These are phyloP conservation scores for Tyto alba DNA, from an alignment of 2,113 vertebrate genomes.

Conservation along the genomic window DNA sequence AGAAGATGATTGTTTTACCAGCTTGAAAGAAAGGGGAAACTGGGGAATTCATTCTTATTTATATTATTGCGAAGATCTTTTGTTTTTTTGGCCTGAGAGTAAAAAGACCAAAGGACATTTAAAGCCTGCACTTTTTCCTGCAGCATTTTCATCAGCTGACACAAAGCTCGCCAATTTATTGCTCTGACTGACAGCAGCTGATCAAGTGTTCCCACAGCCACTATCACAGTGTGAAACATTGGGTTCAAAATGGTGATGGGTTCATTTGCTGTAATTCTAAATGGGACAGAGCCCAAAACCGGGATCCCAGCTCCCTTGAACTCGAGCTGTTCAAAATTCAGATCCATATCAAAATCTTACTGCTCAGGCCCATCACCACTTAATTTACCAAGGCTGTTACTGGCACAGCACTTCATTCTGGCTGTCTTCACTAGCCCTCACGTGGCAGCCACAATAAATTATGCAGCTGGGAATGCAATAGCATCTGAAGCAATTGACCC, in stretches of 20 bases:
- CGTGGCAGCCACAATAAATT: slow-evolving; percentile 30
- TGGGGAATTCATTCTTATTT: slow-evolving; percentile 43
- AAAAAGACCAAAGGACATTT: slow-evolving; percentile 32
- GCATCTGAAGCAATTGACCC: neutral
- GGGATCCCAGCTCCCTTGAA: slow-evolving; percentile 52
- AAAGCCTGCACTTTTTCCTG: slow-evolving; percentile 24
- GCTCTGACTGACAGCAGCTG: slow-evolving; percentile 60
- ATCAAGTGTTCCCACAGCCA: slow-evolving; percentile 57
- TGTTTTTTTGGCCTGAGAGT: neutral
- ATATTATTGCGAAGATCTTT: slow-evolving; percentile 3
- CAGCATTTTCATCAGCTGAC: slow-evolving; percentile 51
- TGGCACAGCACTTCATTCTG: slow-evolving; percentile 45
- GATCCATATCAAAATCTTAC: slow-evolving; percentile 51
- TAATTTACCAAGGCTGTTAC: slow-evolving; percentile 55
- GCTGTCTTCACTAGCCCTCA: slow-evolving; percentile 43
- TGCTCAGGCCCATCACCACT: slow-evolving; percentile 31
- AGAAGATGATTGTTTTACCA: slow-evolving; percentile 42
- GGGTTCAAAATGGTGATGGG: slow-evolving; percentile 65
- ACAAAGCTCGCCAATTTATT: slow-evolving; percentile 58
- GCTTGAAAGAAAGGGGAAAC: slow-evolving; percentile 11
- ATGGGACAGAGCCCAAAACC: slow-evolving; percentile 50
- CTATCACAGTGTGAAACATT: slow-evolving; percentile 59
- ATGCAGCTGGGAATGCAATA: slow-evolving; percentile 27
- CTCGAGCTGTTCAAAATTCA: slow-evolving; percentile 52
- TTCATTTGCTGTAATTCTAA: slow-evolving; percentile 62